Conservation (phyloP, 2,113 vertebrate genomes). For the Origma solitaria region DNA sequence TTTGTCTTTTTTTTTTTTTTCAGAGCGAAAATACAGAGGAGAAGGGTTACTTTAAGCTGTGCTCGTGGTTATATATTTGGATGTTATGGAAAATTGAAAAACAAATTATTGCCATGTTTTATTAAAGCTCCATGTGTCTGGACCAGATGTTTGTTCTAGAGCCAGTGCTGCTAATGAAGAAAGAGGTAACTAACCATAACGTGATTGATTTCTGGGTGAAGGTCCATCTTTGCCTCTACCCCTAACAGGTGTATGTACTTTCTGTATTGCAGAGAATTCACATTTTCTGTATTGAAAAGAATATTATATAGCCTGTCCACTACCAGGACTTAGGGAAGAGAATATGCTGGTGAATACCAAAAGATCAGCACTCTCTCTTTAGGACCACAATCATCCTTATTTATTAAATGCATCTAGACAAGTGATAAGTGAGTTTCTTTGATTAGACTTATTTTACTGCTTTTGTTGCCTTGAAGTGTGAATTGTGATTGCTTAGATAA, state of each 20-base stretch:
- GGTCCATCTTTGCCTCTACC: background rate
- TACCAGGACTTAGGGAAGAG: background rate
- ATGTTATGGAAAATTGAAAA: slow-evolving; percentile 24
- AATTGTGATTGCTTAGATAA: background rate
- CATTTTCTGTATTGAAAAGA: background rate
- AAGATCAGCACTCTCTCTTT: background rate
- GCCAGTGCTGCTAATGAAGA: slow-evolving; percentile 13
- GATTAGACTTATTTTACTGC: background rate
- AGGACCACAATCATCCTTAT: background rate
- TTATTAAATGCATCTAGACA: background rate
- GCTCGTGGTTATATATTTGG: background rate
- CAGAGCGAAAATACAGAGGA: background rate
- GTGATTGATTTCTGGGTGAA: slow-evolving; percentile 33
- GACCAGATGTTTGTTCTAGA: slow-evolving; percentile 36
- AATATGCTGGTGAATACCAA: background rate
- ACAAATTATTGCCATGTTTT: slow-evolving; percentile 38
- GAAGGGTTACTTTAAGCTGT: background rate
- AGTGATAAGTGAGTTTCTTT: background rate
- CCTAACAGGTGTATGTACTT: background rate
- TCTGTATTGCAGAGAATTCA: background rate
- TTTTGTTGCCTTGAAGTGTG: background rate
- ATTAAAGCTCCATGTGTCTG: slow-evolving; percentile 28
- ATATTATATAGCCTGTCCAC: background rate
- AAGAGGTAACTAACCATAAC: slow-evolving; percentile 26
- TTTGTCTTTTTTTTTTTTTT: background rate